phyloP scores from a whole-genome alignment of 2,888 invertebrate species.

The Eugnorisma glareosa region DNA sequence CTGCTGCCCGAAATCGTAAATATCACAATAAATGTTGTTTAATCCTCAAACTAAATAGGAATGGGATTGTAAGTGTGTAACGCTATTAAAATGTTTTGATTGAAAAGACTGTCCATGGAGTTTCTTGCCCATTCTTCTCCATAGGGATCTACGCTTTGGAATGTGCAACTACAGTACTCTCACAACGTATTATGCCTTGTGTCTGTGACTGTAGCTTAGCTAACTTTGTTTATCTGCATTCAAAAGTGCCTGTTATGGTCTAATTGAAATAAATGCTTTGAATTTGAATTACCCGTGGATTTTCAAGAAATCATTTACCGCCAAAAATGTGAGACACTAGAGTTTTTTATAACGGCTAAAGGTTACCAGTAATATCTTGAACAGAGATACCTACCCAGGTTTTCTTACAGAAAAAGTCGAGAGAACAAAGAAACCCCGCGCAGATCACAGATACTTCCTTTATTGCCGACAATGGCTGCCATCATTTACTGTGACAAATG shows the following conservation, averaged over 20 bases:
- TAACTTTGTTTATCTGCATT: no score
- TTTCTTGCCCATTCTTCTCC: no score
- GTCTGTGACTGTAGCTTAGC: no score
- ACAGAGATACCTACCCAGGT: not conserved
- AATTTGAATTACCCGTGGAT: no score
- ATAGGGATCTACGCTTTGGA: no score
- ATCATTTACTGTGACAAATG: slow-evolving; percentile 15
- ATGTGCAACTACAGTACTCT: no score
- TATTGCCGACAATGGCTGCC: slow-evolving; percentile 10
- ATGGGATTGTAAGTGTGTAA: not conserved
- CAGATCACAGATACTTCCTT: slow-evolving; percentile 9
- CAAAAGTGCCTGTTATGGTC: no score
- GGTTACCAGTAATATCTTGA: not conserved
- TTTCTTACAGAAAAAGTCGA: not conserved
- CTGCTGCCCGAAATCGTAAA: not conserved
- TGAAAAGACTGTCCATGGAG: no score
- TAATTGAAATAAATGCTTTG: no score
- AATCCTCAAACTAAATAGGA: not conserved
- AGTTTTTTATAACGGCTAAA: not conserved
- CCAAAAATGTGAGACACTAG: not conserved
- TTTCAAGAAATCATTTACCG: not conserved
- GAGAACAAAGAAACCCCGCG: slow-evolving; percentile 10
- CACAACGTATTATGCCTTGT: no score
- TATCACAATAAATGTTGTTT: not conserved
- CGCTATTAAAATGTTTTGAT: no score